phyloP scores from a whole-genome alignment of 2,888 invertebrate genomes.

The Eilema depressum region DNA sequence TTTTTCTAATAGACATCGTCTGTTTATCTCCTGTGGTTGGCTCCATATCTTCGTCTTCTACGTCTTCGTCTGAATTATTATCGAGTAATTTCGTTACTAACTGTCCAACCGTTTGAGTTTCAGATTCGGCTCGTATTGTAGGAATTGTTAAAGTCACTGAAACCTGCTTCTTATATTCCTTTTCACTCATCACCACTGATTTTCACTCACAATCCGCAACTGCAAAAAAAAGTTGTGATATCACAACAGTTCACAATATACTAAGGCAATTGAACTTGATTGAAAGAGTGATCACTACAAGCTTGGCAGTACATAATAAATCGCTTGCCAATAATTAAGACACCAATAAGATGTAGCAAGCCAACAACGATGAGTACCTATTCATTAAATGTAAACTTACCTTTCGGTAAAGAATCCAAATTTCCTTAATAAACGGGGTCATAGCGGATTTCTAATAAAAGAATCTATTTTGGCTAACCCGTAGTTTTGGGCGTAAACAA shows the following conservation, averaged over 20 bases:
- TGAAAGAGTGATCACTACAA: slow-evolving; percentile 47
- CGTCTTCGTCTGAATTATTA: slow-evolving; percentile 53
- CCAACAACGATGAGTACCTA: slow-evolving; percentile 61
- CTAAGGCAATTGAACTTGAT: slow-evolving; percentile 63
- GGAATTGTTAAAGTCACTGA: slow-evolving; percentile 68
- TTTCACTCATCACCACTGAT: slow-evolving; percentile 71
- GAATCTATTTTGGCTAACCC: slow-evolving; percentile 80
- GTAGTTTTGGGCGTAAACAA: slow-evolving; percentile 70
- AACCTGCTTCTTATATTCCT: slow-evolving; percentile 56
- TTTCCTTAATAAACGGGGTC: slow-evolving; percentile 73
- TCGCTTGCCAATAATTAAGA: slow-evolving; percentile 74
- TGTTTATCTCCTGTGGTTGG: slow-evolving; percentile 74
- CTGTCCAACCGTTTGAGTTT: slow-evolving; percentile 70
- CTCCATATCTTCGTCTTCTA: slow-evolving; percentile 66
- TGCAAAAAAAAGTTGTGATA: slow-evolving; percentile 67
- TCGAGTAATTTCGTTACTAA: slow-evolving; percentile 65
- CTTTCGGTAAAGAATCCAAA: slow-evolving; percentile 65
- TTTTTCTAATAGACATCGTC: slow-evolving; percentile 86
- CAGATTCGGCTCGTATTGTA: slow-evolving; percentile 70
- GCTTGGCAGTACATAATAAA: slow-evolving; percentile 71
- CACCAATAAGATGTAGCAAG: slow-evolving; percentile 63
- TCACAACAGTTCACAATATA: slow-evolving; percentile 56
- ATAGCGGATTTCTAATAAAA: slow-evolving; percentile 77
- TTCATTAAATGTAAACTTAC: slow-evolving; percentile 72
- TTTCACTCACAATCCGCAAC: slow-evolving; percentile 47